Evolutionary conservation across 2,888 invertebrate species (phyloP), one percentile per base, ranked within the genome.

Genomic region (Rugalucina vietnamica): DNA sequence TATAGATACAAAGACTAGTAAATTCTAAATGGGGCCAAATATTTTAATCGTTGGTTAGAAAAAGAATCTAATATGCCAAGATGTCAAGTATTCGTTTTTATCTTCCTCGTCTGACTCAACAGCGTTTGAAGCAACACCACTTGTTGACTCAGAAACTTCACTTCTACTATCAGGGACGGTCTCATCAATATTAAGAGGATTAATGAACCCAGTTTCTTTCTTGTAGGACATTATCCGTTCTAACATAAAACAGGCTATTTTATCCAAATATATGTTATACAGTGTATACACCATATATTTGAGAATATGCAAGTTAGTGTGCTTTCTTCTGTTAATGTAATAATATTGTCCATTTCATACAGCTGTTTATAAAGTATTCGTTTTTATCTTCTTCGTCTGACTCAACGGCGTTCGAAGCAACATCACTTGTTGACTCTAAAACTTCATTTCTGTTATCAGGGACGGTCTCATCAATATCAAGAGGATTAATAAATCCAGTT

Each of bases 91-190:
- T 0, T 65, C 34, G 10, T 36, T 60, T 29, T 70, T 60, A 12
- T 78, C 81, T 14, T 85, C 85, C 24, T 79, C 85, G 32, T 82
- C 85, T 2, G 82, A 85, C 39, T 85, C 85, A 2, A 80, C 73
- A 74, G 69, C 82, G 18, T 57, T 71, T 12, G 85, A 85, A n/a
- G 79, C 76, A 0, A 85, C 75, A 8, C 85, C 85, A 27, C 85
- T 85, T 4, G 85, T 85, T 14, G 85, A 69, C 32, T 82, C 79
- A 21, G 85, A 85, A 18, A 49, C 29, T 18, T 49, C 70, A 39
- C 85, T 85, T 34, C 36, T 82, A n/a, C 65, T 60, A 39, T 84
- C 78, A 1, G 74, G 39, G 32, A 75, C 78, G 8, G 43, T 71
- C 8, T 79, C 79, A 39, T 79, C 74, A 5, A 73, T 74, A 65